A percentile compares a stretch with the other conserved stretches of the same genome.
These are phyloP conservation scores for Uria lomvia DNA, from an alignment of 2,113 vertebrate species.

Conservation along the genomic window DNA sequence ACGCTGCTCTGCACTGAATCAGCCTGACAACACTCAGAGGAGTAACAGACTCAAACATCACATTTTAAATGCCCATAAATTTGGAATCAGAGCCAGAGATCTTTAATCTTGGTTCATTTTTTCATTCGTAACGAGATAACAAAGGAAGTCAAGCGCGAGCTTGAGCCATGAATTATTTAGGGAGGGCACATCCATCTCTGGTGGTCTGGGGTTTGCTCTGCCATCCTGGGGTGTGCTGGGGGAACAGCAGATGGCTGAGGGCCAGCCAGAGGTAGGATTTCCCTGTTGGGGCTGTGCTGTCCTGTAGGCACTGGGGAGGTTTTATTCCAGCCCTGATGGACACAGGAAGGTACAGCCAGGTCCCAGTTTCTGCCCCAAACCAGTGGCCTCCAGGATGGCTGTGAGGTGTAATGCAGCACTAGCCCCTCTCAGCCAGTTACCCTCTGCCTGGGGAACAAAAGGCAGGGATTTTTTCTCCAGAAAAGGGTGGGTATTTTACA, in stretches of 20 bases:
- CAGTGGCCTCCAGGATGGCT: background rate
- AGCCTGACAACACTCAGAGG: background rate
- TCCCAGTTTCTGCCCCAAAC: background rate
- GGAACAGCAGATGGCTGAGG: background rate
- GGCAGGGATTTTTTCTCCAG: background rate
- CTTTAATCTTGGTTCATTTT: slow-evolving; percentile 41
- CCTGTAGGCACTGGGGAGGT: background rate
- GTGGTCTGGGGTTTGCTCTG: background rate
- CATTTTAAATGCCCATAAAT: slow-evolving; percentile 33
- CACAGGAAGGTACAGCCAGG: rapidly evolving
- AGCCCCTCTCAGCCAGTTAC: background rate
- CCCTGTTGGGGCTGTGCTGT: background rate
- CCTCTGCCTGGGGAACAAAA: background rate
- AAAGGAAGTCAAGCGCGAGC: background rate
- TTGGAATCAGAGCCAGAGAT: slow-evolving; percentile 36
- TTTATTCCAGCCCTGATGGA: background rate
- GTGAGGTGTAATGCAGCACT: background rate
- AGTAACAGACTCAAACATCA: background rate
- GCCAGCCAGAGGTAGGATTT: background rate
- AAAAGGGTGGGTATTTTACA: background rate
- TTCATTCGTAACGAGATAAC: background rate
- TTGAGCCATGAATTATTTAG: slow-evolving; percentile 1
- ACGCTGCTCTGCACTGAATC: background rate
- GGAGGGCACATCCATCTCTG: background rate
- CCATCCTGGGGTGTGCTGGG: background rate